Evolutionary conservation across 2,888 invertebrate species (phyloP).

Genomic region (Xestobium rufovillosum): DNA sequence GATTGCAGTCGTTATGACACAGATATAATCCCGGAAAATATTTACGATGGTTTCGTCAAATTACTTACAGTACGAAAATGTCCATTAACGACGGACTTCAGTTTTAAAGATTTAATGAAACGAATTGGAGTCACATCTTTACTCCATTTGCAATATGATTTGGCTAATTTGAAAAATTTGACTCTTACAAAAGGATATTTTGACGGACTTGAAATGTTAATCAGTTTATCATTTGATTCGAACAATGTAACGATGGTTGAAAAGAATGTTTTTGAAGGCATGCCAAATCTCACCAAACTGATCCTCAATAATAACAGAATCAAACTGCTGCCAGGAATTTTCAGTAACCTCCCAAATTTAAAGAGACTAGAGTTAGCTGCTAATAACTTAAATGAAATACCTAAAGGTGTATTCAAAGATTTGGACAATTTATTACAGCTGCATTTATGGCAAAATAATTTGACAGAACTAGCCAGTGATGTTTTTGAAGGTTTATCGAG

Average conservation of each 20-base stretch:
- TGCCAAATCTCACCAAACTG: constrained; percentile 55
- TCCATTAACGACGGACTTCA: too few relatives aligned
- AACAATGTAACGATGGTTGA: constrained; percentile 18
- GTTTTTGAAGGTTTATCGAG: constrained; percentile 57
- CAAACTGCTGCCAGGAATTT: constrained; percentile 52
- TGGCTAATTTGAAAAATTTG: constrained; percentile 9
- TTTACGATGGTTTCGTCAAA: too few relatives aligned
- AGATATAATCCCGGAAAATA: too few relatives aligned
- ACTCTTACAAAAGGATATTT: constrained; percentile 20
- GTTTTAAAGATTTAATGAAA: too few relatives aligned
- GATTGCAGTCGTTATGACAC: too few relatives aligned
- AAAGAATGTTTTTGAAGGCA: constrained; percentile 42
- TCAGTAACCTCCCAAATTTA: constrained; percentile 55
- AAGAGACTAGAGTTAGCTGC: constrained; percentile 60
- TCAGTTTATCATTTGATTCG: constrained; percentile 13
- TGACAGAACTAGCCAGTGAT: constrained; percentile 41
- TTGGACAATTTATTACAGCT: constrained; percentile 55
- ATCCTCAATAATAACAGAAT: constrained; percentile 56
- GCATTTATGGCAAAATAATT: constrained; percentile 55
- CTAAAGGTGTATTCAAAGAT: constrained; percentile 53
- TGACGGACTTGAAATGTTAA: constrained; percentile 14
- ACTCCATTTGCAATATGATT: too few relatives aligned
- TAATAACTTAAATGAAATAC: constrained; percentile 56
- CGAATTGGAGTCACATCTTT: too few relatives aligned
- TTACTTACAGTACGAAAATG: too few relatives aligned